These are phyloP conservation scores for Orussus abietinus DNA, from an alignment of 1,140 invertebrate genomes.

Conservation along the genomic window DNA sequence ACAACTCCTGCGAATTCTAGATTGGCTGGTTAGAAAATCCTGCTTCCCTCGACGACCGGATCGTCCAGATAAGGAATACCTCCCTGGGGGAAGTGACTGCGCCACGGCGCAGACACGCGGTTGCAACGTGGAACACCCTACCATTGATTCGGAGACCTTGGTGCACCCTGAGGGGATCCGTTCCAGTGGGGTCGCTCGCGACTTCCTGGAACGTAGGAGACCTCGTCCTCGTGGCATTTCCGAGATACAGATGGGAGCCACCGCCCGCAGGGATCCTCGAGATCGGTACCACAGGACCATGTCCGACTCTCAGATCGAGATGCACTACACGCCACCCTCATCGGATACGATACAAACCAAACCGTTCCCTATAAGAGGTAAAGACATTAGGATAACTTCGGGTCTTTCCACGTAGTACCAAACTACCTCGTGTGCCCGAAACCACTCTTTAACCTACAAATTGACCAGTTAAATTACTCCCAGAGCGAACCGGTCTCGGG, in stretches of 20 bases:
- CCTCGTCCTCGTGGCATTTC: background rate
- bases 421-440: background rate
- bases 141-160: slow-evolving; percentile 5
- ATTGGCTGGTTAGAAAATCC: no score
- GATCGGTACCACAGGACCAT: no score
- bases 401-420: slow-evolving; percentile 1
- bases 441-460: slow-evolving; percentile 3
- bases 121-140: slow-evolving; percentile 1
- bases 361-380: slow-evolving; percentile 79
- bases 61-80: no score
- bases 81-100: no score
- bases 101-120: background rate
- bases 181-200: background rate
- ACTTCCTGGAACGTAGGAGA: background rate
- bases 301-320: slow-evolving; percentile 40
- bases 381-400: slow-evolving; percentile 15
- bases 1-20: no score
- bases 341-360: slow-evolving; percentile 81
- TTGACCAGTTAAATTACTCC: slow-evolving; percentile 24
- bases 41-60: no score
- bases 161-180: background rate
- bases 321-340: slow-evolving; percentile 61
- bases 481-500: slow-evolving; percentile 24
- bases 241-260: no score
- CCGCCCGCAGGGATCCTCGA: no score